Evolutionary conservation across 2,888 invertebrate genomes (phyloP), one percentile per base, ranked within the genome.

Genomic region (Timema cristinae): DNA sequence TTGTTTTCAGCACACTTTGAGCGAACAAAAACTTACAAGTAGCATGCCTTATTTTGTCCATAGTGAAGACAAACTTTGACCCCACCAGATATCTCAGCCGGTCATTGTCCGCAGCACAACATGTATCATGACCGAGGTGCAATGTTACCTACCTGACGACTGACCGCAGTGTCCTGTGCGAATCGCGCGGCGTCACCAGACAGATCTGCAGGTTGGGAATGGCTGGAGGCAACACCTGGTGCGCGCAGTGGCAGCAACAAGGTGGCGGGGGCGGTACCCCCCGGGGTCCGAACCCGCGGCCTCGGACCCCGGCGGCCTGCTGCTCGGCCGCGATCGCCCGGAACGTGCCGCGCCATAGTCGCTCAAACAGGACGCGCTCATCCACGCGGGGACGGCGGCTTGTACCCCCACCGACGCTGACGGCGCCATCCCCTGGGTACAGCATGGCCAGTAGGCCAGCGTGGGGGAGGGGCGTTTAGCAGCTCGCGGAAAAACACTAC

Each of bases 331-430:
- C 74, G 67, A 77, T 76, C n/a, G 77, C 77, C 15, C 81, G 81
- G 78, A 88, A 88, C 63, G 88, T 87, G 71, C 90, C 90, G 63
- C 89, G 86, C 91, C 91, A 91, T 69, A 91, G 83, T 32, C 90
- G 84, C 78, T 91, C 91, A 81, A 91, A 91, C 71, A 91, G 87
- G 54, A 88, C 84, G 74, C 89, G 85, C 77, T 90, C 87, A 77
- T 88, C 87, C 32, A 73, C 70, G 50, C 63, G 70, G 11, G 69
- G 71, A n/a, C 71, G 71, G 56, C 73, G 73, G 49, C 51, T 61
- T 50, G 67, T 32, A 48, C 67, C 48, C 67, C 11, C 47, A 49
- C 66, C 71, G 10, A 9, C 50, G 32, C 50, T 69, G 56, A 48
- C 54, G 49, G 50, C 56, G 7, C 50, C 66, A 10, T 47, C 48